Percentiles rank a stretch among this genome's conserved stretches.
These are phyloP conservation scores for Recurvirostra avosetta DNA, from an alignment of 2,113 vertebrate species.

Conservation along the genomic window DNA sequence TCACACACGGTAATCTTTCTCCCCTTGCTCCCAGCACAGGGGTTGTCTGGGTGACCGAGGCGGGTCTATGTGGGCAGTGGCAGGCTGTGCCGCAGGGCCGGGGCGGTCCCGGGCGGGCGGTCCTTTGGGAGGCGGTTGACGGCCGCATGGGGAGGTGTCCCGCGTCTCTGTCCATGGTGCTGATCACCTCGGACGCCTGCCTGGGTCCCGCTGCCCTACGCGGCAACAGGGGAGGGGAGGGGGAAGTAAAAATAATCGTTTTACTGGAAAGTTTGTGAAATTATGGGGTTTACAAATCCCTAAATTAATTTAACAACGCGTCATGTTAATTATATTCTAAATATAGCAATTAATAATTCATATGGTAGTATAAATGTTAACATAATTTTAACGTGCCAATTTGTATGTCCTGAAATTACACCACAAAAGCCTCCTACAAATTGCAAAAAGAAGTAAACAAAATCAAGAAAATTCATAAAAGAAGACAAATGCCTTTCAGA, in stretches of 20 bases:
- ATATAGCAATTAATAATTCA: background rate
- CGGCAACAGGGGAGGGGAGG: fast-evolving
- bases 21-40: background rate
- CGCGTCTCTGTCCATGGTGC: conserved; percentile 58
- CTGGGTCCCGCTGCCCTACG: fast-evolving
- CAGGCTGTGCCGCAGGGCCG: background rate
- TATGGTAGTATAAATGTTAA: background rate
- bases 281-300: fast-evolving
- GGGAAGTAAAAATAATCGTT: fast-evolving
- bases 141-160: fast-evolving
- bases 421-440: background rate
- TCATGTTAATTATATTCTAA: background rate
- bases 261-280: background rate
- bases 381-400: background rate
- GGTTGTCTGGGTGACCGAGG: background rate
- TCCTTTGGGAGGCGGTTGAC: fast-evolving
- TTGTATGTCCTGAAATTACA: background rate
- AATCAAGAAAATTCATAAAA: background rate
- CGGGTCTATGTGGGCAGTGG: background rate
- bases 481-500: background rate
- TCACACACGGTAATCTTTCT: background rate
- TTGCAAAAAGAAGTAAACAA: background rate
- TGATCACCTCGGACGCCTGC: background rate
- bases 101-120: background rate
- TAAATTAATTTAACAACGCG: background rate